Conservation (phyloP, 1,140 invertebrate species). For the Muscidifurax raptorellus region DNA sequence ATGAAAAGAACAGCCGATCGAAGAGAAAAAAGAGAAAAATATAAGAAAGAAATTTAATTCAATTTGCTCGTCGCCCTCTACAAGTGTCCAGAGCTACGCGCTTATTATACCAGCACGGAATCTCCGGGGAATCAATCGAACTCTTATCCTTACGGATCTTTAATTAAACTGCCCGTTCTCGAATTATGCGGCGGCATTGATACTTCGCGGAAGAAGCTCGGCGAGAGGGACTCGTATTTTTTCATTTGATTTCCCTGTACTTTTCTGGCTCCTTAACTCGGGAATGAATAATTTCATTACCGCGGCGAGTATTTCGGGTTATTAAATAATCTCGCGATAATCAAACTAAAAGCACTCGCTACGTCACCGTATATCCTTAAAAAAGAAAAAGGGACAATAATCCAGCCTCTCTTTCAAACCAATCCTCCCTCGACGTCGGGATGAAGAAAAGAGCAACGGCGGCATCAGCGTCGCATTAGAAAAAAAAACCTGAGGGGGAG, state of each 20-base stretch:
- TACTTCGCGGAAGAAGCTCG: background rate
- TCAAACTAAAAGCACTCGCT: no score
- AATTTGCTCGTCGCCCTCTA: conserved; percentile 25
- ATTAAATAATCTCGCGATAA: no score
- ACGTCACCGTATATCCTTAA: no score
- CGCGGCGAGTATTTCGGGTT: no score
- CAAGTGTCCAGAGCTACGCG: conserved; percentile 7
- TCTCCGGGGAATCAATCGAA: conserved; percentile 45
- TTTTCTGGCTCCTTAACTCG: no score
- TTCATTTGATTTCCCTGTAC: no score
- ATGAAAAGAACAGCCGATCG: background rate
- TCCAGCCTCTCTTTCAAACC: no score
- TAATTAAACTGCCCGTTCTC: conserved; percentile 39
- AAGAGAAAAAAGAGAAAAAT: background rate
- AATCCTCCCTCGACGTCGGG: no score
- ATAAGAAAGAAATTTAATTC: conserved; percentile 35
- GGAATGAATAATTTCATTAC: no score
- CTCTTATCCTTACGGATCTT: conserved; percentile 44
- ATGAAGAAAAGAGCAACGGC: background rate
- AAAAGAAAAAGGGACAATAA: no score
- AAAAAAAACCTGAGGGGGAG: background rate
- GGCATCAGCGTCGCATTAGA: background rate
- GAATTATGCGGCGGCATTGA: conserved; percentile 1
- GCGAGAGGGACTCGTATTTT: background rate
- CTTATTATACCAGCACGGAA: conserved; percentile 22